Evolutionary conservation across 1,140 invertebrate species (phyloP).

Genomic region (Leptopilina boulardi): DNA sequence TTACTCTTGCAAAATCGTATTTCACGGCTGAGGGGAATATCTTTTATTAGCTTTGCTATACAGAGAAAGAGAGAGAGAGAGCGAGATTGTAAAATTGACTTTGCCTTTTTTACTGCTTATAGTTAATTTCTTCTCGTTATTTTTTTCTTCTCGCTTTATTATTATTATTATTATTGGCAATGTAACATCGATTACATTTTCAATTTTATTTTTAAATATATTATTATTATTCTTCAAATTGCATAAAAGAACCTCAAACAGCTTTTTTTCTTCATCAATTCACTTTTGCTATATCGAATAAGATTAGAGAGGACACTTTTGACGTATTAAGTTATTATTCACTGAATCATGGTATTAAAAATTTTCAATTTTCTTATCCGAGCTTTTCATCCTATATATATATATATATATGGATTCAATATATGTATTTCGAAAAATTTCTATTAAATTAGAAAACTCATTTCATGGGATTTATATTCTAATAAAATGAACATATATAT

Average conservation of each 20-base stretch:
- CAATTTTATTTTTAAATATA: neutral
- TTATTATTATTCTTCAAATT: neutral
- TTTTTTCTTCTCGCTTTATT: neutral
- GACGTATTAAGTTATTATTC: conserved; percentile 5
- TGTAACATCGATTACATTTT: neutral
- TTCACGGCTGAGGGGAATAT: conserved; percentile 3
- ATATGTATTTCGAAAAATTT: neutral
- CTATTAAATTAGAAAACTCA: neutral
- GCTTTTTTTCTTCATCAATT: neutral
- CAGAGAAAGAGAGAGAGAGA: too few species aligned
- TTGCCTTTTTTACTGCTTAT: neutral
- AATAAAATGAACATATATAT: neutral
- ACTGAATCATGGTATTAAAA: conserved; percentile 8
- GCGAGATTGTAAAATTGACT: conserved; percentile 12
- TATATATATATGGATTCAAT: neutral
- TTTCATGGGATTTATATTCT: neutral
- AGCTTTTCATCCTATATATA: neutral
- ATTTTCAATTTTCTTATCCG: conserved; percentile 2
- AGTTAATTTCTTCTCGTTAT: neutral
- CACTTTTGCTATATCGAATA: neutral
- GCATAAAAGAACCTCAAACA: neutral
- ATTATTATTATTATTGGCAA: neutral
- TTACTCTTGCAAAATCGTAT: neutral
- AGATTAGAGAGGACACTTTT: neutral
- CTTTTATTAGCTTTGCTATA: conserved; percentile 10